A percentile compares a stretch with the other conserved stretches of the same genome.
phyloP scores from a whole-genome alignment of 2,888 invertebrate species.

The Ormyrus labotus region DNA sequence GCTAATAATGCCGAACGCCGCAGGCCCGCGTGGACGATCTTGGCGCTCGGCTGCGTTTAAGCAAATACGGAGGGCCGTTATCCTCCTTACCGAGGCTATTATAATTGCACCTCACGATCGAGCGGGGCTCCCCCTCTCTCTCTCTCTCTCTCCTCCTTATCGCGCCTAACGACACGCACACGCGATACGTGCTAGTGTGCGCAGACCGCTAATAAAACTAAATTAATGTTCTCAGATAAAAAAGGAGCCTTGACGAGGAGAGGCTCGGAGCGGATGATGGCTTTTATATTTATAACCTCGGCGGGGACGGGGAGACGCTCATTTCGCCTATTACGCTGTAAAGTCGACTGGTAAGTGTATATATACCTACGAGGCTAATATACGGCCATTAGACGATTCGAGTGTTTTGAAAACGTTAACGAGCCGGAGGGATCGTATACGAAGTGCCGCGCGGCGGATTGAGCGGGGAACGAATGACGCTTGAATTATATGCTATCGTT shows the following conservation, averaged over 20 bases:
- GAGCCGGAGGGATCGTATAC: constrained; percentile 21
- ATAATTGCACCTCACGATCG: constrained; percentile 53
- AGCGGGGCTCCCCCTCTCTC: constrained; percentile 12
- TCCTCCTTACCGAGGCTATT: constrained; percentile 40
- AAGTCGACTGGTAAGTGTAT: constrained; percentile 35
- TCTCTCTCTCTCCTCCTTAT: constrained; percentile 41
- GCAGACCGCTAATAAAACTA: constrained; percentile 32
- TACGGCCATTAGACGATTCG: constrained; percentile 45
- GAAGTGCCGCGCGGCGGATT: constrained; percentile 1
- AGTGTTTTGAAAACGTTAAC: constrained; percentile 52
- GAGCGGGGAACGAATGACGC: constrained; percentile 24
- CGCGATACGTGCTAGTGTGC: neutral
- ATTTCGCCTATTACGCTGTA: constrained; percentile 53
- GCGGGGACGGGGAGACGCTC: constrained; percentile 40
- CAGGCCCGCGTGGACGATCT: neutral
- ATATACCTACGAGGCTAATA: constrained; percentile 11
- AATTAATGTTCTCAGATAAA: constrained; percentile 41
- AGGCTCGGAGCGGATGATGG: constrained; percentile 1
- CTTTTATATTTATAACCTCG: constrained; percentile 47
- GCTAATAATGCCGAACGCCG: constrained; percentile 40
- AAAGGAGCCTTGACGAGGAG: constrained; percentile 29
- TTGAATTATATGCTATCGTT: constrained; percentile 33
- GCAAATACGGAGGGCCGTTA: constrained; percentile 45
- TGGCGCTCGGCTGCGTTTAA: constrained; percentile 25
- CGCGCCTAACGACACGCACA: constrained; percentile 22